Evolutionary conservation across 2,888 invertebrate genomes (phyloP).

Genomic region (Thecophora atra): DNA sequence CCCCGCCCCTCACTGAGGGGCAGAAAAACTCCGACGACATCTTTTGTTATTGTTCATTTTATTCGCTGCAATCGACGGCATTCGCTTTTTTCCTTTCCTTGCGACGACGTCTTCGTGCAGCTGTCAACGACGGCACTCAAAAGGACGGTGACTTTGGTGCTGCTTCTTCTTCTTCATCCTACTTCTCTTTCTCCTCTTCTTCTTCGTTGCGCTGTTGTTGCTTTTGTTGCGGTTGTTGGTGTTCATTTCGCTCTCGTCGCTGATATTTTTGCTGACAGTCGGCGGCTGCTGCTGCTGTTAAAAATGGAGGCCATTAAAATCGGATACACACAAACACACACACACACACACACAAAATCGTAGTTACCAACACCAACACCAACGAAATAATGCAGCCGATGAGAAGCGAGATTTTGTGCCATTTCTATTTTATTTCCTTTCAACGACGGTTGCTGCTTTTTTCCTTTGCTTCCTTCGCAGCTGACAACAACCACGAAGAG

Average conservation of each 20-base stretch:
- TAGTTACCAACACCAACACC: too few relatives aligned
- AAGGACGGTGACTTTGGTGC: slow-evolving; percentile 22
- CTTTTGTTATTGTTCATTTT: slow-evolving; percentile 20
- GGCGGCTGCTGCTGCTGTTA: neutral
- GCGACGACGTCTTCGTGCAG: neutral
- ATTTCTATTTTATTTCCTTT: too few relatives aligned
- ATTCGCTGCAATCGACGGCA: slow-evolving; percentile 27
- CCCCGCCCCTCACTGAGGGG: slow-evolving; percentile 15
- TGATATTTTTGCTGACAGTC: slow-evolving; percentile 2
- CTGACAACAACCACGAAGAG: too few relatives aligned
- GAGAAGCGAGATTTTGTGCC: too few relatives aligned
- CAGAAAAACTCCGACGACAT: neutral
- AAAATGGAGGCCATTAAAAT: slow-evolving; percentile 13
- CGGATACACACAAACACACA: neutral
- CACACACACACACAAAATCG: neutral
- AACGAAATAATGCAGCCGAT: too few relatives aligned
- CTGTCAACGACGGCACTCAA: slow-evolving; percentile 13
- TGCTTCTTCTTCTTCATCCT: too few relatives aligned
- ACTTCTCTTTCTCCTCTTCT: too few relatives aligned
- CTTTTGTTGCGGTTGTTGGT: slow-evolving; percentile 15
- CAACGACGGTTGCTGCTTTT: too few relatives aligned
- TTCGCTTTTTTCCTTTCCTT: neutral
- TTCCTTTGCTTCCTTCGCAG: too few relatives aligned
- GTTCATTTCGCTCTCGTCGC: slow-evolving; percentile 11
- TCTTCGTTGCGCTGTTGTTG: slow-evolving; percentile 35